A percentile compares a stretch with the other conserved stretches of the same genome.
Evolutionary conservation across 2,113 vertebrate genomes (phyloP).

Genomic region (Mormyrus iriodes): DNA sequence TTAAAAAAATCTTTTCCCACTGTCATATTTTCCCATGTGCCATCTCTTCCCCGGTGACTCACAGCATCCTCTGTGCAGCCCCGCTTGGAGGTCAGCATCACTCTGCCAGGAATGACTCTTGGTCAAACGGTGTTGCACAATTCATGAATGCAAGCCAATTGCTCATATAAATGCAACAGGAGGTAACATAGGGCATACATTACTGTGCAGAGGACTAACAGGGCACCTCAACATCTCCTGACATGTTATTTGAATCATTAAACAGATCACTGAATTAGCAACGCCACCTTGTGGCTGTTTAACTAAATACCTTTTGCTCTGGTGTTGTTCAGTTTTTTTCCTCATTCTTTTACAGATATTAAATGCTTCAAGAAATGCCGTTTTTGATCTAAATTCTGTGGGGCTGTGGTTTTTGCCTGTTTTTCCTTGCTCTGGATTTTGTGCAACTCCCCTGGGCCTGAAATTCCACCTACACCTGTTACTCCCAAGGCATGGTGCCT

Average conservation of each 20-base stretch:
- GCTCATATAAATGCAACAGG: neutral
- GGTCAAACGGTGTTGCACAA: neutral
- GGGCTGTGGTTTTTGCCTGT: neutral
- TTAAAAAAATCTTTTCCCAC: slow-evolving; percentile 11
- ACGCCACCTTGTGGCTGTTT: neutral
- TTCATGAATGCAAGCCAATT: slow-evolving; percentile 7
- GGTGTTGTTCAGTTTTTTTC: neutral
- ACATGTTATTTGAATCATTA: neutral
- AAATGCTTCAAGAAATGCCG: neutral
- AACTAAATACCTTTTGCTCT: neutral
- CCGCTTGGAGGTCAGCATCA: neutral
- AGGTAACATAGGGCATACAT: neutral
- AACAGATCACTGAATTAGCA: neutral
- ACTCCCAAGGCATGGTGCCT: neutral
- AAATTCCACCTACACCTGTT: neutral
- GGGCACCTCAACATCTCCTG: neutral
- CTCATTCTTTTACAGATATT: neutral
- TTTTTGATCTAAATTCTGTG: neutral
- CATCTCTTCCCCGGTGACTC: slow-evolving; percentile 13
- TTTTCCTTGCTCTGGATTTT: slow-evolving; percentile 4
- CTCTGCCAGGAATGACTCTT: slow-evolving; percentile 17
- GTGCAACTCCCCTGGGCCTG: neutral
- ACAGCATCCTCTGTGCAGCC: slow-evolving; percentile 9
- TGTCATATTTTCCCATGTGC: slow-evolving; percentile 17
- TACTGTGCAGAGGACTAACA: neutral